Conservation (phyloP, 2,797 vertebrate genomes). For the Vultur gryphus region DNA sequence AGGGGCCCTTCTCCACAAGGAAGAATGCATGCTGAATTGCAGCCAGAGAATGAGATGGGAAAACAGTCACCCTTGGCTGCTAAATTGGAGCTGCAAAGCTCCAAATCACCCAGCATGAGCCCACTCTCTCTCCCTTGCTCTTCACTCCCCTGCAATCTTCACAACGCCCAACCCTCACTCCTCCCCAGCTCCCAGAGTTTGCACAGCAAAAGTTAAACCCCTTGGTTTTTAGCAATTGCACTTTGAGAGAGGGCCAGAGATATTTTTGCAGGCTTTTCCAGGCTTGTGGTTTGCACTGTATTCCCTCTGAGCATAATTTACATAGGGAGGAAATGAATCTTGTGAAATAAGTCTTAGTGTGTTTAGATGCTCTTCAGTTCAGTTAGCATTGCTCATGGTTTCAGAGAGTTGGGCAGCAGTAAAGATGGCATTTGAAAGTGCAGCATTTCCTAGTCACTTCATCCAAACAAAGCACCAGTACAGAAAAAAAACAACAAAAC, state of each 20-base stretch:
- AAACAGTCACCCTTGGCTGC: not conserved
- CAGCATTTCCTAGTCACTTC: not conserved
- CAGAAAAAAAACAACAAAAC: not conserved
- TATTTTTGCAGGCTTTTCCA: conserved; percentile 22
- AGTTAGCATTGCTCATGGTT: not conserved
- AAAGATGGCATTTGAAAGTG: not conserved
- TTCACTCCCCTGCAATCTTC: not conserved
- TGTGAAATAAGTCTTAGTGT: conserved; percentile 22
- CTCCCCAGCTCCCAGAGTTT: not conserved
- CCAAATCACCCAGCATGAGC: not conserved
- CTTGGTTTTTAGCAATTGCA: not conserved
- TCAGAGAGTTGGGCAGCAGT: not conserved
- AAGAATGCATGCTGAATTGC: not conserved
- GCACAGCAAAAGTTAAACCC: not conserved
- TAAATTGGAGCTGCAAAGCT: not conserved
- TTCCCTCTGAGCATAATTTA: conserved; percentile 57
- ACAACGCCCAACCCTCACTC: not conserved
- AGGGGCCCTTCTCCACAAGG: not conserved
- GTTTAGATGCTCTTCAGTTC: conserved; percentile 27
- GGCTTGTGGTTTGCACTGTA: conserved; percentile 25
- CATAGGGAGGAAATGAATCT: conserved; percentile 58
- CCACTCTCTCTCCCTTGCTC: not conserved
- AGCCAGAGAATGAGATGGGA: not conserved
- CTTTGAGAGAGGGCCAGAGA: not conserved
- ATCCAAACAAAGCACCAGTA: conserved; percentile 13